Evolutionary conservation across 2,113 vertebrate species (phyloP).

Genomic region (Poeciliopsis prolifica): DNA sequence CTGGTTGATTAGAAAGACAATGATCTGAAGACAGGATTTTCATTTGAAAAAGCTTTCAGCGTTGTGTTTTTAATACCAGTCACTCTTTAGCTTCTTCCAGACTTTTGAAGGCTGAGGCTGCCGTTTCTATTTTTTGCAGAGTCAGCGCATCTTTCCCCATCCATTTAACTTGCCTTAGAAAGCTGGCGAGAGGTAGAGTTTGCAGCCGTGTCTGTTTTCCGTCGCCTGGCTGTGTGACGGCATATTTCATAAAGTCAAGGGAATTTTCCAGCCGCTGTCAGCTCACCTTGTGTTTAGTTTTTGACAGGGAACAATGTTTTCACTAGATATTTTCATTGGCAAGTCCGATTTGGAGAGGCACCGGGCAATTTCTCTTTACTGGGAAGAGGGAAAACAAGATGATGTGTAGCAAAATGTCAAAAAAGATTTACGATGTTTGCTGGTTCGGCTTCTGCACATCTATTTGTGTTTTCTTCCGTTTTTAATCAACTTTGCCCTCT

Average conservation of each 20-base stretch:
- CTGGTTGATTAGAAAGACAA: not conserved
- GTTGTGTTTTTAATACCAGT: conserved; percentile 6
- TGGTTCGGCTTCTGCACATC: not conserved
- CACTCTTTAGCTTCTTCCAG: conserved; percentile 46
- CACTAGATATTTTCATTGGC: not conserved
- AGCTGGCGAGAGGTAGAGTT: conserved; percentile 20
- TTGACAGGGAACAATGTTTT: not conserved
- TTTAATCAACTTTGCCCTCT: not conserved
- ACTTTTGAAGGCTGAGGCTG: conserved; percentile 36
- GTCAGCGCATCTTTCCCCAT: conserved; percentile 25
- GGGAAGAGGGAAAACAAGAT: not conserved
- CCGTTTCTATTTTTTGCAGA: conserved; percentile 46
- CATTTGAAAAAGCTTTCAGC: not conserved
- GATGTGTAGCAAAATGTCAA: not conserved
- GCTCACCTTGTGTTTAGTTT: not conserved
- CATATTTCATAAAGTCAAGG: not conserved
- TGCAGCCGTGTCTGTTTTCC: conserved; percentile 5
- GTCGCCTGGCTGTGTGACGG: not conserved
- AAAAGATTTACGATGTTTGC: not conserved
- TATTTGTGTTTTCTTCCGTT: not conserved
- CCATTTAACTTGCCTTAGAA: conserved; percentile 29
- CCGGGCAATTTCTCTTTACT: not conserved
- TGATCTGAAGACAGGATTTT: conserved; percentile 14
- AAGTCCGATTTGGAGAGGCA: not conserved
- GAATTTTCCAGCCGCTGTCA: conserved; percentile 1